These are phyloP conservation scores for Mechanitis mazaeus DNA, from an alignment of 2,888 invertebrate genomes.

Conservation along the genomic window DNA sequence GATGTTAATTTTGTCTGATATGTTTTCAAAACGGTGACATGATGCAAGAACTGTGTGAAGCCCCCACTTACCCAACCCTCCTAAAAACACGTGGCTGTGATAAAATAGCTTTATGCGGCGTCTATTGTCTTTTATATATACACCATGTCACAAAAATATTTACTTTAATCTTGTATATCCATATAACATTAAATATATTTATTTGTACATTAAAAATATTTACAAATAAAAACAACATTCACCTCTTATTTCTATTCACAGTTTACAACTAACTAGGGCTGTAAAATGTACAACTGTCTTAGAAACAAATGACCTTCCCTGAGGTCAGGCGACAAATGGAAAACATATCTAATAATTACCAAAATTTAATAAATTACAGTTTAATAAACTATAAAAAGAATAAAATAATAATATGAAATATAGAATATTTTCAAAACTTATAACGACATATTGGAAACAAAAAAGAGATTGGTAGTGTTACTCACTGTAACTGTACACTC, in stretches of 20 bases:
- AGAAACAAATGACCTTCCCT: background rate
- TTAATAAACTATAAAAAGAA: no score
- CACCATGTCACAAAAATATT: slow-evolving; percentile 75
- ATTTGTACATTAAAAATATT: slow-evolving; percentile 73
- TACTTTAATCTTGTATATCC: slow-evolving; percentile 60
- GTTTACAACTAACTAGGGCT: slow-evolving; percentile 55
- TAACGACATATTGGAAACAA: no score
- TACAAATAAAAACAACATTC: slow-evolving; percentile 66
- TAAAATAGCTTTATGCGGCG: slow-evolving; percentile 55
- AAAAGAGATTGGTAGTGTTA: no score
- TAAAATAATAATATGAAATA: no score
- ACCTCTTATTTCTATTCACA: slow-evolving; percentile 61
- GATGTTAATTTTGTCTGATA: slow-evolving; percentile 56
- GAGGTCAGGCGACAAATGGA: background rate
- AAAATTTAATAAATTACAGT: no score
- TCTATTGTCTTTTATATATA: slow-evolving; percentile 51
- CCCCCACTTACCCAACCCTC: slow-evolving; percentile 38
- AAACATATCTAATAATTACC: no score
- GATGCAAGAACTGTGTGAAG: slow-evolving; percentile 68
- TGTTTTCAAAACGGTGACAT: slow-evolving; percentile 61
- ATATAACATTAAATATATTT: slow-evolving; percentile 63
- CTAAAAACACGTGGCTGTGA: slow-evolving; percentile 45
- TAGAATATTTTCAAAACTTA: no score
- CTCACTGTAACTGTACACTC: no score
- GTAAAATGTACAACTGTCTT: slow-evolving; percentile 48